phyloP scores from a whole-genome alignment of 2,797 vertebrate species.

The Helarctos malayanus region DNA sequence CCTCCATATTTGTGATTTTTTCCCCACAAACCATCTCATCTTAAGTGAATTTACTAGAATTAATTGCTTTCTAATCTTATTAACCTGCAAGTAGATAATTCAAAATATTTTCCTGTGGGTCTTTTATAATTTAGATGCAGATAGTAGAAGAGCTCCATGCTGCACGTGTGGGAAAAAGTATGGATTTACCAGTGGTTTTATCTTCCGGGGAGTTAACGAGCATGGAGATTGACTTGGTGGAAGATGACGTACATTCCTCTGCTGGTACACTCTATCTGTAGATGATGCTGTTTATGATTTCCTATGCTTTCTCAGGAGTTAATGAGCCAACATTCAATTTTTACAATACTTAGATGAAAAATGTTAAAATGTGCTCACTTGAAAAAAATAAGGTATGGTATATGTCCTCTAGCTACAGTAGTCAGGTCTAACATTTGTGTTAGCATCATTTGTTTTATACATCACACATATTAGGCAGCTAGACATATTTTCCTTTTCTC shows the following conservation, averaged over 20 bases:
- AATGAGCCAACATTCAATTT: neutral
- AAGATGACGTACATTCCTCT: conserved; percentile 86
- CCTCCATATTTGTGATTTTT: neutral
- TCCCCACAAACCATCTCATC: neutral
- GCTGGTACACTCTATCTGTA: conserved; percentile 80
- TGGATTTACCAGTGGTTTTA: conserved; percentile 90
- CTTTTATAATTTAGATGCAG: conserved; percentile 90
- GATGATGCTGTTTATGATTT: neutral
- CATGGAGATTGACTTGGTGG: conserved; percentile 95
- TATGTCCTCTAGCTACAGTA: conserved; percentile 53
- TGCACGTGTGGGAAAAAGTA: conserved; percentile 92
- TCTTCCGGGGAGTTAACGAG: conserved; percentile 94
- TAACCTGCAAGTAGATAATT: conserved; percentile 55
- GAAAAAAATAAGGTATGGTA: conserved; percentile 30
- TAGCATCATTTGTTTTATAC: conserved; percentile 34
- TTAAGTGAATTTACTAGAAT: conserved; percentile 24
- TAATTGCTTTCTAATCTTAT: conserved; percentile 54
- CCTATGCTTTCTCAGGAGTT: neutral
- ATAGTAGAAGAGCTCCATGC: conserved; percentile 94
- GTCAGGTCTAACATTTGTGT: conserved; percentile 27
- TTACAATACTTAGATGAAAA: conserved; percentile 10
- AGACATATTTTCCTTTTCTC: neutral
- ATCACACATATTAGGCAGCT: neutral
- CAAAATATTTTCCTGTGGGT: neutral
- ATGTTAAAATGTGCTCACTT: conserved; percentile 46